These are phyloP conservation scores for Anthophora plumipes DNA, from an alignment of 2,888 invertebrate species.

Conservation along the genomic window DNA sequence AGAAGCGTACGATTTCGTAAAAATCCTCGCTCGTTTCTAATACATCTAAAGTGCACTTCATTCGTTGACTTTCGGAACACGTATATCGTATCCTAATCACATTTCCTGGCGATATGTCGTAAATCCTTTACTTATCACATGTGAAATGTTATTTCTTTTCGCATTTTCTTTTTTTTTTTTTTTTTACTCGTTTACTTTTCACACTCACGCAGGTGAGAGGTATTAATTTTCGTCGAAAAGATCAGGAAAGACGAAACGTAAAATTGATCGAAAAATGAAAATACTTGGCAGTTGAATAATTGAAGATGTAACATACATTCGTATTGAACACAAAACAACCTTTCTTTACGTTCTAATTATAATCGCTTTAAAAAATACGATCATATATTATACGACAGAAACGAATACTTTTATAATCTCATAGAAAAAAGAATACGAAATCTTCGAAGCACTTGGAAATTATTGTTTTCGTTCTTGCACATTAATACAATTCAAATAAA, in stretches of 20 bases:
- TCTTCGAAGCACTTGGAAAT: constrained; percentile 28
- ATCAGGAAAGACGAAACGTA: not conserved
- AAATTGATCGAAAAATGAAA: constrained; percentile 28
- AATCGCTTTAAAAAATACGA: constrained; percentile 2
- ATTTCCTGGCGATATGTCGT: constrained; percentile 44
- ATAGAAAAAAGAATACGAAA: constrained; percentile 16
- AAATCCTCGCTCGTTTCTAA: constrained; percentile 2
- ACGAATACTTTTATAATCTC: constrained; percentile 61
- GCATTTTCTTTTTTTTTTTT: no score
- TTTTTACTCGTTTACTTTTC: not conserved
- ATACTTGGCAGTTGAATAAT: constrained; percentile 50
- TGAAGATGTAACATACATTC: not conserved
- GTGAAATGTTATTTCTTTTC: not conserved
- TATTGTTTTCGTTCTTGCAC: constrained; percentile 38
- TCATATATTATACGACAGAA: constrained; percentile 30
- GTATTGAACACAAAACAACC: constrained; percentile 23
- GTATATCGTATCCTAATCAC: constrained; percentile 6
- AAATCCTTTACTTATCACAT: constrained; percentile 10
- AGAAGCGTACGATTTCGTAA: not conserved
- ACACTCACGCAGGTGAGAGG: not conserved
- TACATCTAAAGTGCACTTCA: constrained; percentile 24
- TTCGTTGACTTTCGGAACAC: constrained; percentile 2
- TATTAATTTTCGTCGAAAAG: not conserved
- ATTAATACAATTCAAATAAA: constrained; percentile 33
- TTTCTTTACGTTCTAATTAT: constrained; percentile 21